Evolutionary conservation across 2,888 invertebrate species (phyloP).

Genomic region (Nephrotoma appendiculata): DNA sequence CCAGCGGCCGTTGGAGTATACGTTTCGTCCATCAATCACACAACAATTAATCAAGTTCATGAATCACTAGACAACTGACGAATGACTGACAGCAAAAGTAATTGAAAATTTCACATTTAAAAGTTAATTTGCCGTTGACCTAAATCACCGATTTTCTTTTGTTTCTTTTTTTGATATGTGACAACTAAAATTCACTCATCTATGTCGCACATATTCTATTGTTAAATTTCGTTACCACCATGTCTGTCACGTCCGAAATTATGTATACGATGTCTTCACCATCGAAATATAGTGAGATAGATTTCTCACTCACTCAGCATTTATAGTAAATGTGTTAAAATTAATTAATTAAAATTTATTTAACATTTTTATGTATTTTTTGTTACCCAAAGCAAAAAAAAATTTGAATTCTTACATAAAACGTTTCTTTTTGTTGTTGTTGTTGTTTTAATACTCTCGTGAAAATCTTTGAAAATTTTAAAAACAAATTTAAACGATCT

Average conservation of each 20-base stretch:
- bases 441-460: background rate
- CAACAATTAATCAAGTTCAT: background rate
- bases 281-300: background rate
- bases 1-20: no score
- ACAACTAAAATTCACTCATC: background rate
- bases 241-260: background rate
- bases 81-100: background rate
- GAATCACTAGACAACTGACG: background rate
- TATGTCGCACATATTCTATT: background rate
- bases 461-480: background rate
- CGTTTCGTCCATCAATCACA: no score
- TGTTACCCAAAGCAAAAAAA: background rate
- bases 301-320: background rate
- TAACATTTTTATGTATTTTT: background rate
- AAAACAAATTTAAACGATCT: conserved; percentile 1
- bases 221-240: background rate
- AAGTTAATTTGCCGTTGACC: background rate
- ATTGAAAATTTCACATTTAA: background rate
- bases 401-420: background rate
- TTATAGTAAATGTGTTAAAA: background rate
- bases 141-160: background rate
- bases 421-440: background rate
- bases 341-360: background rate
- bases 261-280: background rate
- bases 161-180: background rate